Evolutionary conservation across 2,113 vertebrate species (phyloP).

Genomic region (Salvator merianae): DNA sequence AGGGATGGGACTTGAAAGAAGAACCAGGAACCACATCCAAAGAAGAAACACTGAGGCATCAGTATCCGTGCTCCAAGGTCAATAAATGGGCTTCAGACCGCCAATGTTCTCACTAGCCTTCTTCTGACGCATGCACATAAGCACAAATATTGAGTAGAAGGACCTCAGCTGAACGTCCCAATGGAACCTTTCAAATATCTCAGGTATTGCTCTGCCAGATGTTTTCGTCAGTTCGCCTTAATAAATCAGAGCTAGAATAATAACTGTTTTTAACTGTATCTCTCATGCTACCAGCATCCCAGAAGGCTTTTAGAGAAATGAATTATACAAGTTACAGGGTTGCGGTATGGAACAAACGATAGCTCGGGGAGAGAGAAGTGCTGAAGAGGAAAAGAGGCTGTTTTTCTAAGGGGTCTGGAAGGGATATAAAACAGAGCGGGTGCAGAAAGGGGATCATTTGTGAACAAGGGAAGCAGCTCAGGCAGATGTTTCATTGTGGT

Average conservation of each 20-base stretch:
- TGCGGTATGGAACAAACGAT: background rate
- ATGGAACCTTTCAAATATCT: background rate
- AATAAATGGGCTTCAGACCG: background rate
- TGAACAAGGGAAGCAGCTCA: background rate
- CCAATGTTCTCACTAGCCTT: background rate
- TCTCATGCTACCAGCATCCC: constrained; percentile 36
- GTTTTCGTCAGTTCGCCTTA: constrained; percentile 9
- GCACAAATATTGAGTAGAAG: fast-evolving
- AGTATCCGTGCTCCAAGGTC: background rate
- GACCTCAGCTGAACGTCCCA: background rate
- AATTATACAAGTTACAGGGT: constrained; percentile 15
- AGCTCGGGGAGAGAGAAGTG: background rate
- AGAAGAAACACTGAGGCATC: background rate
- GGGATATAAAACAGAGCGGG: background rate
- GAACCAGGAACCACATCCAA: constrained; percentile 7
- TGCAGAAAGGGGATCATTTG: background rate
- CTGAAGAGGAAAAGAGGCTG: background rate
- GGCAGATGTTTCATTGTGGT: no score
- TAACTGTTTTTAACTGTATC: constrained; percentile 10
- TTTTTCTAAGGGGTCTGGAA: background rate
- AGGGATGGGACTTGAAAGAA: background rate
- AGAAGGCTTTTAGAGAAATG: constrained; percentile 37
- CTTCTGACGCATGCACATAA: background rate
- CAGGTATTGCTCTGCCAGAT: background rate
- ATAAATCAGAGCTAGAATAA: constrained; percentile 46